Conservation (phyloP, 2,113 vertebrate genomes). For the Hippopotamus amphibius region DNA sequence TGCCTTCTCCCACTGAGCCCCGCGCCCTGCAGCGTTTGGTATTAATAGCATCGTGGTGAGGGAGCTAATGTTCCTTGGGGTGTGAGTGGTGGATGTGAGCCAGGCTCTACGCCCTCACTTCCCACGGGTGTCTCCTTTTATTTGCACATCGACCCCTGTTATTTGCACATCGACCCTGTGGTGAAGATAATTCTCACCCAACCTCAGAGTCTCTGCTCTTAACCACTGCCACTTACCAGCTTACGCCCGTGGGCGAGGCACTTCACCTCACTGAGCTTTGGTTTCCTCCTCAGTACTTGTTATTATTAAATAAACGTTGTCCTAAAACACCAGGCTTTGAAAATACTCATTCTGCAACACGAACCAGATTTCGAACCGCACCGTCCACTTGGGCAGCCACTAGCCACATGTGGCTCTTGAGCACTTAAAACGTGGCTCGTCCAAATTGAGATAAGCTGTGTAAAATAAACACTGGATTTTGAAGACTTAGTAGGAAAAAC, state of each 20-base stretch:
- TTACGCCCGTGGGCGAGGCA: neutral
- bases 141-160: too few relatives aligned
- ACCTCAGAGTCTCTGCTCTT: neutral
- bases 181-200: neutral
- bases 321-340: neutral
- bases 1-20: neutral
- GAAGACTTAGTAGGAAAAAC: too few relatives aligned
- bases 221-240: neutral
- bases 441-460: too few relatives aligned
- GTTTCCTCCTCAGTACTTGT: neutral
- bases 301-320: neutral
- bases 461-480: too few relatives aligned
- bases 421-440: too few relatives aligned
- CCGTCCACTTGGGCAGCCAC: too few relatives aligned
- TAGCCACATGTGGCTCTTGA: too few relatives aligned
- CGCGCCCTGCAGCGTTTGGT: neutral
- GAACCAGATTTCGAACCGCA: neutral
- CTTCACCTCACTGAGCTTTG: neutral
- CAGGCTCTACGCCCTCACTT: neutral
- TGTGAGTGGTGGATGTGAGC: neutral
- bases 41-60: neutral
- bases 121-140: neutral
- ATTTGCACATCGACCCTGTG: accelerated
- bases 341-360: conserved; percentile 1
- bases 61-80: neutral